phyloP scores from a whole-genome alignment of 2,888 invertebrate genomes.

The Philonicus albiceps region DNA sequence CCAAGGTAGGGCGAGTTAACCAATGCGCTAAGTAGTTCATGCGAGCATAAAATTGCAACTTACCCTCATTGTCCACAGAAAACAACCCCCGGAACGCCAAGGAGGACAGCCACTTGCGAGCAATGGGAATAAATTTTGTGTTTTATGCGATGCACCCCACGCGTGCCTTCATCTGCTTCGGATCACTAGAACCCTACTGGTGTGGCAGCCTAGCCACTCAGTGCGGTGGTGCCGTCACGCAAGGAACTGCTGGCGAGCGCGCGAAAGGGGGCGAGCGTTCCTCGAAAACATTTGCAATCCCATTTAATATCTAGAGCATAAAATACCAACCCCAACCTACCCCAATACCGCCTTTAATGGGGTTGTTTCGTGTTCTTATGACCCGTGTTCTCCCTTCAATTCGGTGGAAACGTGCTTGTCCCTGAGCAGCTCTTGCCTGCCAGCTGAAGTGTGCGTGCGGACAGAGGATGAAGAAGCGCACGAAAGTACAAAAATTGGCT shows the following conservation, averaged over 20 bases:
- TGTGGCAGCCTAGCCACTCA: neutral
- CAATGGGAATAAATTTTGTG: conserved; percentile 31
- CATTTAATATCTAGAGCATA: conserved; percentile 36
- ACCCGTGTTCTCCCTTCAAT: conserved; percentile 7
- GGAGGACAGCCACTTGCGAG: neutral
- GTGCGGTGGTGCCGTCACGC: neutral
- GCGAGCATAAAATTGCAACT: conserved; percentile 27
- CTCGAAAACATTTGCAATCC: conserved; percentile 32
- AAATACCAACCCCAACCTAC: conserved; percentile 37
- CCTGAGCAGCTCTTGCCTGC: conserved; percentile 12
- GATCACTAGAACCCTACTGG: conserved; percentile 4
- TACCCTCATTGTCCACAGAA: conserved; percentile 23
- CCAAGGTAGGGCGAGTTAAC: conserved; percentile 24
- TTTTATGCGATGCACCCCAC: conserved; percentile 41
- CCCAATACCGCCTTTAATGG: conserved; percentile 40
- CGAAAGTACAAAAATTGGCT: conserved; percentile 41
- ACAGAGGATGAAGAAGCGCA: conserved; percentile 20
- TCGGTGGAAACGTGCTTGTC: conserved; percentile 20
- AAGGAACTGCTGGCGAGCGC: neutral
- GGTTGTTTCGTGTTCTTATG: conserved; percentile 41
- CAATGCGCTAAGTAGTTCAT: conserved; percentile 6
- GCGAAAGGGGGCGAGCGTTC: neutral
- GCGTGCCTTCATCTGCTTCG: neutral
- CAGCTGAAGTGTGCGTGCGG: conserved; percentile 30
- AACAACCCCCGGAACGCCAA: conserved; percentile 16